Conservation (phyloP, 2,113 vertebrate species). For the Pantherophis guttatus region DNA sequence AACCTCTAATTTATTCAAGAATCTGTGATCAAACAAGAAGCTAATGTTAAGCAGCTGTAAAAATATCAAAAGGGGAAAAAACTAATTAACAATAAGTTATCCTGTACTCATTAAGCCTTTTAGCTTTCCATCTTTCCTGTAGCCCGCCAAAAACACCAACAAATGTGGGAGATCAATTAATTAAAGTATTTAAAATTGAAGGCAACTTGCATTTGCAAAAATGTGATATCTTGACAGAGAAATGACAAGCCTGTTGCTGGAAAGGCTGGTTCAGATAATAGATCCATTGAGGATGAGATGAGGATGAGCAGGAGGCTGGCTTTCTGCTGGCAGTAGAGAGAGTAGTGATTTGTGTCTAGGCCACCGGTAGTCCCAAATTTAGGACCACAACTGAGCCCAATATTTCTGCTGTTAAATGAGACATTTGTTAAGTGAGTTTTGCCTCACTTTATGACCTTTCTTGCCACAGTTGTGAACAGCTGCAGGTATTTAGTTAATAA, state of each 20-base stretch:
- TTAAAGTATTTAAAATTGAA: neutral
- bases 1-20: neutral
- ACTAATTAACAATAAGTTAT: neutral
- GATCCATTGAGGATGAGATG: neutral
- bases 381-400: neutral
- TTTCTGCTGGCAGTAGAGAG: neutral
- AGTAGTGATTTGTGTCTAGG: neutral
- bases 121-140: neutral
- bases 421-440: neutral
- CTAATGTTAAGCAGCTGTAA: slow-evolving; percentile 21
- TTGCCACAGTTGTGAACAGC: neutral
- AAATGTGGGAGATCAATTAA: neutral
- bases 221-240: neutral
- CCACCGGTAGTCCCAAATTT: neutral
- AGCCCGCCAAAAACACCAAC: neutral
- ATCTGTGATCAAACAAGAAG: slow-evolving; percentile 44
- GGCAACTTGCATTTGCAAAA: neutral
- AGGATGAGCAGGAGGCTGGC: neutral
- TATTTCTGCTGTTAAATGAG: neutral
- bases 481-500: neutral
- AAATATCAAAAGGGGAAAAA: neutral
- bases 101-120: neutral
- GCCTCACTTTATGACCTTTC: no score
- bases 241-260: neutral
- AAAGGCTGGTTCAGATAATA: neutral